Evolutionary conservation across 1,140 invertebrate species (phyloP).

Genomic region (Calephelis virginiensis): DNA sequence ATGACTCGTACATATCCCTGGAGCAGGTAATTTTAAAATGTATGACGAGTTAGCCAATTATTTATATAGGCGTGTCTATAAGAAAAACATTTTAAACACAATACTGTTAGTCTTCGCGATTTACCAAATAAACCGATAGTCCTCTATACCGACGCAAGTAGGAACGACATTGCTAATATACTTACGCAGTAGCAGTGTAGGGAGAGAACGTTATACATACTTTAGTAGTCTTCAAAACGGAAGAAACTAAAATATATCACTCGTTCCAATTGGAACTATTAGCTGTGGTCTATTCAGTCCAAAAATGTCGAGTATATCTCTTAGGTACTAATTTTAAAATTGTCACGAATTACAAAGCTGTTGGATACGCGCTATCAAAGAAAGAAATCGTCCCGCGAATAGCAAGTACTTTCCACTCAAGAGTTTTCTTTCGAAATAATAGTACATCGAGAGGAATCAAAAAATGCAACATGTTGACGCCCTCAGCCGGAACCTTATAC

Average conservation of each 20-base stretch:
- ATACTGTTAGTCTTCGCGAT: too few relatives aligned
- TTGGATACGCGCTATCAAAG: too few relatives aligned
- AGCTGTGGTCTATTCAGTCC: not conserved
- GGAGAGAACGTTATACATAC: too few relatives aligned
- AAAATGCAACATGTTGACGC: too few relatives aligned
- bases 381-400: not conserved
- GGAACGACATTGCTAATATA: not conserved
- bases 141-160: not conserved
- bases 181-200: not conserved
- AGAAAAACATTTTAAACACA: too few relatives aligned
- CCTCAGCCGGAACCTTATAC: not conserved
- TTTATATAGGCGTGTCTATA: too few relatives aligned
- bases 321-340: not conserved
- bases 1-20: constrained; percentile 22
- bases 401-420: too few relatives aligned
- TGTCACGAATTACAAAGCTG: too few relatives aligned
- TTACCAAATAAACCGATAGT: not conserved
- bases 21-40: constrained; percentile 30
- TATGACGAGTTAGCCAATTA: constrained; percentile 26
- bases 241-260: too few relatives aligned
- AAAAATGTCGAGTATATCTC: not conserved
- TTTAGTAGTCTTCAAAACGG: too few relatives aligned
- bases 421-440: too few relatives aligned
- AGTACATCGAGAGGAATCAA: not conserved
- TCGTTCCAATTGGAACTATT: too few relatives aligned